These are phyloP conservation scores for Crematogaster levior DNA, from an alignment of 2,888 invertebrate genomes.

Conservation along the genomic window DNA sequence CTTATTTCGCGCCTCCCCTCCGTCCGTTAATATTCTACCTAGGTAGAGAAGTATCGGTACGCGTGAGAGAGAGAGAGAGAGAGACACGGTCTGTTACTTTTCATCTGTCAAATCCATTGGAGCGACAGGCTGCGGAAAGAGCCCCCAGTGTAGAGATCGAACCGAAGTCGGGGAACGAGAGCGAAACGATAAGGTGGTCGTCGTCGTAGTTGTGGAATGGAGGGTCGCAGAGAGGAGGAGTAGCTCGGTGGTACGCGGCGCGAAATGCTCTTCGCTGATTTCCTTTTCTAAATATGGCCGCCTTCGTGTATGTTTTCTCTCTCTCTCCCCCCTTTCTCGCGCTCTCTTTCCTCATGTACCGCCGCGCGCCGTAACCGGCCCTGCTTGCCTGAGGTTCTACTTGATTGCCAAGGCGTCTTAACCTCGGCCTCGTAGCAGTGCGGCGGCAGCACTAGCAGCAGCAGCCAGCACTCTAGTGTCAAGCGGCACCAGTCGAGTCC, in stretches of 20 bases:
- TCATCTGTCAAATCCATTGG: slow-evolving; percentile 72
- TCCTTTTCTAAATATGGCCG: slow-evolving; percentile 85
- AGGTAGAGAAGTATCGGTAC: slow-evolving; percentile 25
- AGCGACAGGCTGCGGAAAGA: slow-evolving; percentile 54
- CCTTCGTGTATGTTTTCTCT: slow-evolving; percentile 73
- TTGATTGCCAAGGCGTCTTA: slow-evolving; percentile 86
- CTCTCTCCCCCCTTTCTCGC: slow-evolving; percentile 42
- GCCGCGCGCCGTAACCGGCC: slow-evolving; percentile 81
- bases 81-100: slow-evolving; percentile 67
- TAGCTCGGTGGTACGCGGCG: slow-evolving; percentile 71
- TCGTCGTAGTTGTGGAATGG: slow-evolving; percentile 56
- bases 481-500: too few species aligned
- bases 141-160: slow-evolving; percentile 58
- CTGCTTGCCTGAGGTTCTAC: slow-evolving; percentile 85
- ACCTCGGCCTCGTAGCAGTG: slow-evolving; percentile 76
- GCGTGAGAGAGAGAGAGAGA: slow-evolving; percentile 7
- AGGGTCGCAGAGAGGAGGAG: slow-evolving; percentile 63
- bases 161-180: slow-evolving; percentile 53
- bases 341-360: slow-evolving; percentile 56
- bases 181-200: slow-evolving; percentile 53
- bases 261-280: slow-evolving; percentile 84
- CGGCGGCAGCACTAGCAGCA: slow-evolving; percentile 1
- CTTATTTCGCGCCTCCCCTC: slow-evolving; percentile 31
- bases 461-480: not conserved
- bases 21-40: slow-evolving; percentile 37